Conservation (phyloP, 1,140 invertebrate genomes). For the Pectinophora gossypiella region DNA sequence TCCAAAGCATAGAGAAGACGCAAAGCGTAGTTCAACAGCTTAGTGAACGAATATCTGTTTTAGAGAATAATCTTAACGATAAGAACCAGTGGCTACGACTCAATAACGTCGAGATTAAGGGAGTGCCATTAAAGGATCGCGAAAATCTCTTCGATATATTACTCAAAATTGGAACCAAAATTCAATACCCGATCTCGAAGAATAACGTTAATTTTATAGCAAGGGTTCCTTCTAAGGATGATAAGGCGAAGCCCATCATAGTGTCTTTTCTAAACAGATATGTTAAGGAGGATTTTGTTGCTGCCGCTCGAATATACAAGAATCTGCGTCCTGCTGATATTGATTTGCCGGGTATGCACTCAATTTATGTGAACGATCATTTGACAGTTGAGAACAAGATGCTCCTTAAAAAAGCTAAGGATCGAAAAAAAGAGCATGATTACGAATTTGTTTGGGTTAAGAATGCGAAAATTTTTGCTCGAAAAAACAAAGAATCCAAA, state of each 20-base stretch:
- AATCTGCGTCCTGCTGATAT: not conserved
- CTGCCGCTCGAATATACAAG: not conserved
- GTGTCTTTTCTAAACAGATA: not conserved
- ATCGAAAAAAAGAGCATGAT: not conserved
- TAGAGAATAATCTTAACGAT: no score
- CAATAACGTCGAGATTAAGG: not conserved
- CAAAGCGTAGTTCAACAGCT: no score
- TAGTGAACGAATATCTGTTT: no score
- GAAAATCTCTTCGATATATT: not conserved
- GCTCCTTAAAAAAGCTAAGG: not conserved
- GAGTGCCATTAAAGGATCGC: not conserved
- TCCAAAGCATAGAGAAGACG: no score
- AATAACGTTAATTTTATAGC: not conserved
- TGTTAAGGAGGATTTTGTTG: not conserved
- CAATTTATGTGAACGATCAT: not conserved
- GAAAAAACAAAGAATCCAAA: no score
- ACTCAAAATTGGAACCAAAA: not conserved
- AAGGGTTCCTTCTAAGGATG: not conserved
- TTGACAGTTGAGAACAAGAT: not conserved
- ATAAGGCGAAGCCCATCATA: not conserved
- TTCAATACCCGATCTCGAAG: not conserved
- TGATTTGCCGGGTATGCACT: not conserved
- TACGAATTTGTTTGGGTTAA: not conserved
- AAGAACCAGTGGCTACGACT: not conserved
- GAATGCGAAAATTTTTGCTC: not conserved